Percentiles rank a stretch among this genome's conserved stretches.
Conservation (phyloP, 2,888 invertebrate species). For the Dicranocentrus wangi region DNA sequence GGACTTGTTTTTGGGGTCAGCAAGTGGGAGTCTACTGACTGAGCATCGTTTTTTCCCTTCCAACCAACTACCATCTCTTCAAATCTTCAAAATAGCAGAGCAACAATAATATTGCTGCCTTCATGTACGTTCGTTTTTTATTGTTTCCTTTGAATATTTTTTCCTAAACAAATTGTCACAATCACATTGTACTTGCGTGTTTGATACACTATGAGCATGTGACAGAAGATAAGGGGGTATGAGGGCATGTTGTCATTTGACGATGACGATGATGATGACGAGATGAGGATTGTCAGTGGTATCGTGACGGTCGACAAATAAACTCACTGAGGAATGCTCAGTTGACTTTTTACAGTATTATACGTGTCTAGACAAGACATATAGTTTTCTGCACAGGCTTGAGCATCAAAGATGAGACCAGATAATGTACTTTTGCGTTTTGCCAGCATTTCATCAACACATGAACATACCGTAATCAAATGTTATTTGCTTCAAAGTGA, state of each 20-base stretch:
- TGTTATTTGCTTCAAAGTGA: too few relatives aligned
- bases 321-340: neutral
- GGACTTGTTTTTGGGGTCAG: slow-evolving; percentile 72
- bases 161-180: slow-evolving; percentile 33
- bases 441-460: neutral
- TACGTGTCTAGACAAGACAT: neutral
- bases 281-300: neutral
- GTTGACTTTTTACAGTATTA: neutral
- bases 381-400: neutral
- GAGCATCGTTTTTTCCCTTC: too few relatives aligned
- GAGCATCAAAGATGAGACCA: neutral
- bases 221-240: too few relatives aligned
- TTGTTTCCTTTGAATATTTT: slow-evolving; percentile 43
- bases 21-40: slow-evolving; percentile 72
- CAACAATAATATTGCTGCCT: neutral
- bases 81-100: neutral
- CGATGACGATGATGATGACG: too few relatives aligned
- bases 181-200: too few relatives aligned
- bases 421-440: too few relatives aligned
- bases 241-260: too few relatives aligned
- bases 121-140: slow-evolving; percentile 20
- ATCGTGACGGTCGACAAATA: neutral
- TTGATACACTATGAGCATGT: too few relatives aligned
- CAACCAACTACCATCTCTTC: too few relatives aligned
- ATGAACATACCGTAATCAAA: too few relatives aligned